These are phyloP conservation scores for Lepeophtheirus nordmannii DNA, from an alignment of 2,888 invertebrate genomes.

Conservation along the genomic window DNA sequence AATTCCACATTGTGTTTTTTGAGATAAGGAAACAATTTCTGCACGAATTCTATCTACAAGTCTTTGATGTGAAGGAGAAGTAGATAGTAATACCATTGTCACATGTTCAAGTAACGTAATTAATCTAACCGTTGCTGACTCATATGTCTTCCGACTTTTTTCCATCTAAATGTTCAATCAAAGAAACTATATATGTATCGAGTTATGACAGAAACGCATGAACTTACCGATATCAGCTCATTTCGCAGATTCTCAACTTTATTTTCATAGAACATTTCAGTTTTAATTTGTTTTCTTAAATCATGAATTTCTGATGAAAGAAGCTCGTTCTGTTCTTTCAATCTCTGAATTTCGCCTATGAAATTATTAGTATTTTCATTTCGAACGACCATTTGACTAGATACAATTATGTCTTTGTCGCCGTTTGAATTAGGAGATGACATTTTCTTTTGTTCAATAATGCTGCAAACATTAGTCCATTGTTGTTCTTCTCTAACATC, in stretches of 20 bases:
- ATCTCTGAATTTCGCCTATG: background rate
- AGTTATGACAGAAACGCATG: background rate
- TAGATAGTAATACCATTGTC: background rate
- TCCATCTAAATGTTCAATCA: slow-evolving; percentile 14
- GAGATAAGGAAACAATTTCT: background rate
- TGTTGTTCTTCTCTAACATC: background rate
- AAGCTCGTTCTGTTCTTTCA: slow-evolving; percentile 2
- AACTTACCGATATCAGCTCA: background rate
- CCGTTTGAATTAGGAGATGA: background rate
- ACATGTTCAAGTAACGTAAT: slow-evolving; percentile 16
- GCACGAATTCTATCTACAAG: slow-evolving; percentile 14
- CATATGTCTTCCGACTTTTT: slow-evolving; percentile 9
- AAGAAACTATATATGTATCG: background rate
- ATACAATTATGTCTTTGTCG: background rate
- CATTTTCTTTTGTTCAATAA: background rate
- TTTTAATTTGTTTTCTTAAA: background rate
- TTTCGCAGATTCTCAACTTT: background rate
- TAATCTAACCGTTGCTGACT: background rate
- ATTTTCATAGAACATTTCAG: background rate
- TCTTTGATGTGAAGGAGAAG: slow-evolving; percentile 6
- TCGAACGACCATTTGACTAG: background rate
- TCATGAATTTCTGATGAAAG: background rate
- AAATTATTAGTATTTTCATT: background rate
- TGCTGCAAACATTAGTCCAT: slow-evolving; percentile 1
- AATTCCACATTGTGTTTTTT: background rate